Evolutionary conservation across 2,113 vertebrate genomes (phyloP), one percentile per base, ranked within the genome.

Genomic region (Piaya cayana): DNA sequence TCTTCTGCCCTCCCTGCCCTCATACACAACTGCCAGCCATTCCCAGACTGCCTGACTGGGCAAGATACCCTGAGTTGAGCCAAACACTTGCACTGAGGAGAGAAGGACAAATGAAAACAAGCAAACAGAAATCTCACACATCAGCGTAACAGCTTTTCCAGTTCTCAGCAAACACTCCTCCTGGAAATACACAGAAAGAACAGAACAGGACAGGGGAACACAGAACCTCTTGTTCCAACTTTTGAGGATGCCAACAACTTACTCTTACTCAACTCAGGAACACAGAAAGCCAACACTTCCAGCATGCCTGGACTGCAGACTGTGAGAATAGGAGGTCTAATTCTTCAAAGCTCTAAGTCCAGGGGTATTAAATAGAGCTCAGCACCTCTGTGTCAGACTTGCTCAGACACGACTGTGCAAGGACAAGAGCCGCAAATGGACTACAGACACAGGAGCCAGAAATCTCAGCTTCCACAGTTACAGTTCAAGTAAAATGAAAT

Each of bases 1-100:
- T 82, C 75, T 23, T 58, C 8, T 12, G 47, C 29, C 7, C 12
- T 9, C 10, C 6, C 11, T 5, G 10, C 39, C 20, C 47, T 55
- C 20, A 19, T 39, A 82, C 36, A 52, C 55, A 43, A 88, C 45
- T 80, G 87, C 82, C 71, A 93, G 75, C 45, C 69, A 37, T 87
- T 86, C 93, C 79, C 87, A 74, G 85, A 74, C 92, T 56, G 92
- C 50, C 64, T 94, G 85, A 30, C 76, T 63, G 88, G 64, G 47
- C 34, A 90, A 6, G 29, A 71, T n/a, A 81, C 39, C 69, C 72
- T 6, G 34, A 86, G 71, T 74, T 83, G 88, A 95, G 63, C 80
- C 34, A 59, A 52, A 26, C 43, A 34, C 56, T 90, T 71, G 72
- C 43, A 64, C 65, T 60, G 65, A 84, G 52, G 65, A 86, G 59